Evolutionary conservation across 2,797 vertebrate genomes (phyloP), one percentile per base, ranked within the genome.

Genomic region (Karalla daura): DNA sequence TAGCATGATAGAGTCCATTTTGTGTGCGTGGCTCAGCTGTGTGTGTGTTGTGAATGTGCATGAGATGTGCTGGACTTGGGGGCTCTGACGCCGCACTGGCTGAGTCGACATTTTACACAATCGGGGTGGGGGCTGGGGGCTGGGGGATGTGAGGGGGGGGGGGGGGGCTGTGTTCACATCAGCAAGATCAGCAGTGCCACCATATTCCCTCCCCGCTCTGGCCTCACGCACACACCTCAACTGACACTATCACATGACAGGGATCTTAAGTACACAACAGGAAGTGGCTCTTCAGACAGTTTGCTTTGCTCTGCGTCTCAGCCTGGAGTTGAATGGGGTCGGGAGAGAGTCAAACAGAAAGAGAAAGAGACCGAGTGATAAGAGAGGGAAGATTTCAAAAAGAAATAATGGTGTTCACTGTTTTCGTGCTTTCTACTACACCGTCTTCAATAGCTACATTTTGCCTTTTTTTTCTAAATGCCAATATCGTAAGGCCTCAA

Each of bases 61-160:
- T 44, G 70, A 74, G 73, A 66, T 30, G 64, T 61, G 79, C 61
- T 43, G 73, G 40, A 76, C 73, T 69, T 0, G 52, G 49, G 72
- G 73, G 69, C 75, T 83, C 70, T 71, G 81, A 88, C 66, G 61
- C 87, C 78, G 80, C 80, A 84, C 63, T 40, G 78, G 92, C 92
- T 92, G 92, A 92, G 86, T 92, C 78, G 74, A 91, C 92, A 93
- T 85, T 91, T 91, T 89, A 84, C 80, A 91, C 87, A 90, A 89
- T 90, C 68, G 55, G 83, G 64, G 44, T 76, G 66, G 15, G 24
- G 32, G 59, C 9, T 41, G 40, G 5, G 23, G 4, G 23, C n/a
- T n/a, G 14, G 1, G 40, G 10, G 32, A 3, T 23, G 53, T 3
- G 24, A n/a, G 9, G 49, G 5, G 23, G 23, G 14, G 23, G 50